phyloP scores from a whole-genome alignment of 2,888 invertebrate species.

The Aporophyla lueneburgensis region DNA sequence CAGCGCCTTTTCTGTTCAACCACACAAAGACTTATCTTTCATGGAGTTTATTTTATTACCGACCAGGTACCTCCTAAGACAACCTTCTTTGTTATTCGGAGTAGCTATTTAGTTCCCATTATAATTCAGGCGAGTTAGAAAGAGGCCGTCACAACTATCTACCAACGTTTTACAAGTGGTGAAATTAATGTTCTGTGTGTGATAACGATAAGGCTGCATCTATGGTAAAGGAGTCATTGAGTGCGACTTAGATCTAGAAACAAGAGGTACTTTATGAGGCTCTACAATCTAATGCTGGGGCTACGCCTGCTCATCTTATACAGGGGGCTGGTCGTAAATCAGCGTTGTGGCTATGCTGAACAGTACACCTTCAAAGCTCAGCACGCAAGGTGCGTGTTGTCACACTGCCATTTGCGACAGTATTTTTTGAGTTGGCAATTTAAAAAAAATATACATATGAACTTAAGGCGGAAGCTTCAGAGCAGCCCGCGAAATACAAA shows the following conservation, averaged over 20 bases:
- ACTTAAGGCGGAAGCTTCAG: too few species aligned
- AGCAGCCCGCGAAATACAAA: too few species aligned
- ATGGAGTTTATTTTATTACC: constrained; percentile 46
- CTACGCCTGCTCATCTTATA: not conserved
- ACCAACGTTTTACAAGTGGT: not conserved
- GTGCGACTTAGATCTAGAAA: not conserved
- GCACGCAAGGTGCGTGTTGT: not conserved
- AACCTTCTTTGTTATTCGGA: constrained; percentile 38
- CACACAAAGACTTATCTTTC: constrained; percentile 50
- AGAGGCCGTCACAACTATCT: not conserved
- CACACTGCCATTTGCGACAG: not conserved
- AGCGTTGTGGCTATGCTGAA: not conserved
- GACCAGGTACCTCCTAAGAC: constrained; percentile 14
- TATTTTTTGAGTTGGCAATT: too few species aligned
- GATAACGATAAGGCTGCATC: not conserved
- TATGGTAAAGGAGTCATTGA: not conserved
- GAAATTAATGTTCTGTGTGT: too few species aligned
- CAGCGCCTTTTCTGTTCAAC: constrained; percentile 39
- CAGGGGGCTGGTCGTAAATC: not conserved
- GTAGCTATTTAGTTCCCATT: not conserved
- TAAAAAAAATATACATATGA: too few species aligned
- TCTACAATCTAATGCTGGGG: not conserved
- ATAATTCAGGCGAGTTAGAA: not conserved
- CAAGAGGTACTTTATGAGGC: not conserved
- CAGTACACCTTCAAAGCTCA: not conserved